Evolutionary conservation across 2,113 vertebrate species (phyloP), one percentile per base, ranked within the genome.

Genomic region (Chitala chitala): DNA sequence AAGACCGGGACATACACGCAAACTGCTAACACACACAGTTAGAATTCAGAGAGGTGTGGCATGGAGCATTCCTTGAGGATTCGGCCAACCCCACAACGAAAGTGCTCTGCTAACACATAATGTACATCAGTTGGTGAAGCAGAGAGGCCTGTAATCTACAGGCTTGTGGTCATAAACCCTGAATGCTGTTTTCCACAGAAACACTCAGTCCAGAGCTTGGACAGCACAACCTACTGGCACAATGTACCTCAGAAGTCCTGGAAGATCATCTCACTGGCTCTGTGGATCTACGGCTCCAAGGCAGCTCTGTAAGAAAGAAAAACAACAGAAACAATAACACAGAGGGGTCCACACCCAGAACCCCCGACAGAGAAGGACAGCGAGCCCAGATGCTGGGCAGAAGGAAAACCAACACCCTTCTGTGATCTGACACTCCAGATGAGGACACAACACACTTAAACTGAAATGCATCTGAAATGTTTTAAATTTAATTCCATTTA

Each of bases 161-260:
- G 4, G 12, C 48, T 4, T 31, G 29, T 46, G 42, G 33, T 22
- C 38, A 12, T 17, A 46, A 15, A 20, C 40, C 3, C 38, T 1
- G 12, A 0, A 22, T 48, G 2, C 13, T 15, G 13, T 46, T 26
- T 22, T 3, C 36, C 59, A 63, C 29, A 20, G 31, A 33, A 38
- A 38, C 8, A 17, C 36, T 13, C 15, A 10, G 8, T 17, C 17
- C 7, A 33, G 59, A 2, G 3, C 29, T 63, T 38, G 31, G 59
- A 63, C 33, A 20, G 31, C 59, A 66, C 33, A 15, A 15, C 10
- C 51, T 22, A 15, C 1, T 7, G 26, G 68, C 5, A 38, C 69
- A n/a, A n/a, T n/a, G 17, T 71, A 71, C 69, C 69, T 71, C 10
- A 71, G 69, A 56, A 31, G n/a, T 17, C n/a, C 53, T 24, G 51